Evolutionary conservation across 2,113 vertebrate species (phyloP), one percentile per base, ranked within the genome.

Genomic region (Mellivora capensis): DNA sequence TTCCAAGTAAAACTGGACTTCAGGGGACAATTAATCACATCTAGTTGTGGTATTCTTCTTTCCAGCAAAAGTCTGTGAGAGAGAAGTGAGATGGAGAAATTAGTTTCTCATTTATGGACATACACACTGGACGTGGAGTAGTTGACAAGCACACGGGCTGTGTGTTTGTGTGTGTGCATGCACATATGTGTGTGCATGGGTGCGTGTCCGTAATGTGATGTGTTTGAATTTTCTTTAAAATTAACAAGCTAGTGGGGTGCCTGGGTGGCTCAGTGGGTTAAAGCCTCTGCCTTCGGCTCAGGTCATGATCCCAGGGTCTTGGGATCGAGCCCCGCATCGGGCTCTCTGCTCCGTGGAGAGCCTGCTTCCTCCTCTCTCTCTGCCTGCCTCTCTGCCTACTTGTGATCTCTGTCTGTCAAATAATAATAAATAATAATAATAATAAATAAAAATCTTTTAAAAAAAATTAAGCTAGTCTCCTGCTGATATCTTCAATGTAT

Each of bases 111-210:
- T 83, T 91, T 52, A 44, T 83, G 10, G 34, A 79, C 47, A 11
- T 67, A 9, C 1, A 80, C 3, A 44, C 11, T 2, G 1, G 3
- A 20, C 31, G 3, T 29, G 7, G 72, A 29, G 3, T 5, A 44
- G 2, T 15, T 18, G 4, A 23, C 42, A 37, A 61, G 39, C 18
- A 29, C 8, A 34, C 67, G 14, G 7, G 21, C 12, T 94, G 34
- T 88, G 34, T 21, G 67, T 76, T 64, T 64, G 13, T 64, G 62
- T 64, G 62, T 62, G 61, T 20, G 0, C 2, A 7, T 27, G 5
- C 9, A 57, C 1, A 59, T 59, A 44, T 1, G 1, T 62, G 17
- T 86, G 6, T 39, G 27, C 31, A 7, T 0, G 0, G 77, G 17
- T 31, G 6, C 15, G 10, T 17, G 3, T 81, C 2, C 72, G 1